phyloP scores from a whole-genome alignment of 2,113 vertebrate species.

The Axis porcinus region DNA sequence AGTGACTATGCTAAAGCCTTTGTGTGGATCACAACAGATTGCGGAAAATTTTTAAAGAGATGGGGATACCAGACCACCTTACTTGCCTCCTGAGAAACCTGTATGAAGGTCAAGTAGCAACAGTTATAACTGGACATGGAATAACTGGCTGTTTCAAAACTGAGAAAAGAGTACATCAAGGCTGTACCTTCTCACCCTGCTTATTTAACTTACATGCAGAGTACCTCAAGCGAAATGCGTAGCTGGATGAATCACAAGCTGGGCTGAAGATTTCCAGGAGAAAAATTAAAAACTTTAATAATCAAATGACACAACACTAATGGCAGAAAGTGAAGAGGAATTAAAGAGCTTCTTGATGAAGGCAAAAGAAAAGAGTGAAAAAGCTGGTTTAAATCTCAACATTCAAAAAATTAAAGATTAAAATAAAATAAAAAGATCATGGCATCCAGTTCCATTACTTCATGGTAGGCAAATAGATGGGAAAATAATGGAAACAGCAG shows the following conservation, averaged over 20 bases:
- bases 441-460: not conserved
- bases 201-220: not conserved
- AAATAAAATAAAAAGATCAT: not conserved
- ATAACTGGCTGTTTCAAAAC: not conserved
- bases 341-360: not conserved
- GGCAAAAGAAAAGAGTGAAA: not conserved
- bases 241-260: not conserved
- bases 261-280: not conserved
- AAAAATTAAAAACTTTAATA: not conserved
- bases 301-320: not conserved
- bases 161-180: not conserved
- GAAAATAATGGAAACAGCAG: not conserved
- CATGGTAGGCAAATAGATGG: not conserved
- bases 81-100: not conserved
- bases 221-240: not conserved
- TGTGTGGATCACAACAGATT: not conserved
- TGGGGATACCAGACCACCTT: not conserved
- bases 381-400: not conserved
- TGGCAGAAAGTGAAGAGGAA: not conserved
- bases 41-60: not conserved
- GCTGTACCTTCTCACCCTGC: not conserved
- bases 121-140: not conserved
- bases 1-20: not conserved
- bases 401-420: not conserved
- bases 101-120: not conserved